Conservation (phyloP, 2,888 invertebrate species). For the Zootermopsis nevadensis region DNA sequence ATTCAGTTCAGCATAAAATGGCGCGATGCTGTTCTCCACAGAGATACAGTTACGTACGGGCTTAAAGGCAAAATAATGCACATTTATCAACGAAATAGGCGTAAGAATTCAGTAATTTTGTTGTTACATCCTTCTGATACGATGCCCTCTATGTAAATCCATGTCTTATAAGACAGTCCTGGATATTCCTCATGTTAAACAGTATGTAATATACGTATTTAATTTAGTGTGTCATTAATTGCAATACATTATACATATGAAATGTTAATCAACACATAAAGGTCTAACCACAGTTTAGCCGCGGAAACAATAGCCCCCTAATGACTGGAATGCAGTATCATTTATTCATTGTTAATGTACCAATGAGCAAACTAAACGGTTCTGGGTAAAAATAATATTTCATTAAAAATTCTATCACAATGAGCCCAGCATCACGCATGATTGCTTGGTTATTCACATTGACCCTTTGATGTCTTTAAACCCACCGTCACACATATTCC, state of each 20-base stretch:
- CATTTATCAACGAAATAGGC: no score
- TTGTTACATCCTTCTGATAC: no score
- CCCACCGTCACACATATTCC: not conserved
- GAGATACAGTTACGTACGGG: no score
- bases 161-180: no score
- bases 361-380: not conserved
- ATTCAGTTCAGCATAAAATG: no score
- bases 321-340: slow-evolving; percentile 6
- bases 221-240: not conserved
- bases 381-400: slow-evolving; percentile 1
- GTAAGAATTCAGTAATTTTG: no score
- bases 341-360: not conserved
- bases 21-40: no score
- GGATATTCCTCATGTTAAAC: not conserved
- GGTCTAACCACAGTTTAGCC: not conserved
- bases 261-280: slow-evolving; percentile 13
- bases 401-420: slow-evolving; percentile 26
- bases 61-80: no score
- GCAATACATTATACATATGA: not conserved
- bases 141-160: no score
- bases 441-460: not conserved
- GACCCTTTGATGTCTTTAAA: not conserved
- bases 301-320: slow-evolving; percentile 25
- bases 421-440: not conserved
- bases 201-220: not conserved